Percentiles rank a stretch among this genome's conserved stretches.
Evolutionary conservation across 2,113 vertebrate genomes (phyloP).

Genomic region (Aythya baeri): DNA sequence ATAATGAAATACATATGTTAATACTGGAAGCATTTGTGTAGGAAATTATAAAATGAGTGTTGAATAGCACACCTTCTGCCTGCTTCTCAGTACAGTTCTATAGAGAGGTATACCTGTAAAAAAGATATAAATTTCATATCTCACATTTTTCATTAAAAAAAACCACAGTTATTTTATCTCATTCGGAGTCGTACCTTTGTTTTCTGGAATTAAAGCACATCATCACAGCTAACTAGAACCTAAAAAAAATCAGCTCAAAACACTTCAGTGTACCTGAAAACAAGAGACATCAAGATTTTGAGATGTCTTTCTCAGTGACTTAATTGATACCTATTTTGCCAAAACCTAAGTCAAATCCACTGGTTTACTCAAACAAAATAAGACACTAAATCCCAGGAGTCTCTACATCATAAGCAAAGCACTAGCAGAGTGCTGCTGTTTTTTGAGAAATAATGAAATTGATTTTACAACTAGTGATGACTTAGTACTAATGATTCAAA

Average conservation of each 20-base stretch:
- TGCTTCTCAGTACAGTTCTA: not conserved
- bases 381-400: not conserved
- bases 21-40: not conserved
- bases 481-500: too few relatives aligned
- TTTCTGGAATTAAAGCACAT: not conserved
- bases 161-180: not conserved
- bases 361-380: not conserved
- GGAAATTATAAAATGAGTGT: not conserved
- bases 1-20: not conserved
- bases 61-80: not conserved
- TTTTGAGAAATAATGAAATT: not conserved
- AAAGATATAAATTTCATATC: not conserved
- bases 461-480: not conserved
- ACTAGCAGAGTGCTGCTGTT: not conserved
- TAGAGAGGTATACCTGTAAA: not conserved
- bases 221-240: not conserved
- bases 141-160: not conserved
- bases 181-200: not conserved
- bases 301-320: not conserved
- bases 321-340: not conserved
- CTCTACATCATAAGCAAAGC: not conserved
- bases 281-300: not conserved
- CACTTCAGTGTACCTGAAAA: not conserved
- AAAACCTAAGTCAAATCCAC: not conserved
- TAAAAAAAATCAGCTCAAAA: not conserved